A percentile compares a stretch with the other conserved stretches of the same genome.
phyloP scores from a whole-genome alignment of 1,140 invertebrate species.

The Nephila pilipes region DNA sequence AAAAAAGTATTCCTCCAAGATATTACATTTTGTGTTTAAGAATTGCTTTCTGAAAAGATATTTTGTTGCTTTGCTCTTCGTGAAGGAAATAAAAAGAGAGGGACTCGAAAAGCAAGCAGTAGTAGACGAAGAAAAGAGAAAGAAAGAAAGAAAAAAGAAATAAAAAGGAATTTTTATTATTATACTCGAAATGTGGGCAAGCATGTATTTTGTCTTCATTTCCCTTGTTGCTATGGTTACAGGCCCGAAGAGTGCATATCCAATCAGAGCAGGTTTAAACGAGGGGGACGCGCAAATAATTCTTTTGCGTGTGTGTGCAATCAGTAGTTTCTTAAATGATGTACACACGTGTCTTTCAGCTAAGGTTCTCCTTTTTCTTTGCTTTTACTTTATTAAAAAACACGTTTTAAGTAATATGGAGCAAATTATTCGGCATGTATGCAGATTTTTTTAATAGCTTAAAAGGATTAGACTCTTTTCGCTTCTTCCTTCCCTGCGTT shows the following conservation, averaged over 20 bases:
- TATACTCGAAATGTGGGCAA: slow-evolving; percentile 70
- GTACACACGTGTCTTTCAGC: neutral
- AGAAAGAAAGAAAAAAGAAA: neutral
- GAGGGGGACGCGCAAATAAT: slow-evolving; percentile 63
- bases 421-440: slow-evolving; percentile 18
- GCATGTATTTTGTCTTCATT: slow-evolving; percentile 75
- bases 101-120: slow-evolving; percentile 4
- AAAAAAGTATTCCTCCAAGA: slow-evolving; percentile 64
- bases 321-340: slow-evolving; percentile 38
- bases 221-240: slow-evolving; percentile 74
- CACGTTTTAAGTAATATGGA: slow-evolving; percentile 19
- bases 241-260: slow-evolving; percentile 71
- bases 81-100: neutral
- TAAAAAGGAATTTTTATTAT: slow-evolving; percentile 72
- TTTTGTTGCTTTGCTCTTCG: slow-evolving; percentile 68
- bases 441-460: neutral
- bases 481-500: neutral
- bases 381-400: neutral
- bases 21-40: slow-evolving; percentile 76
- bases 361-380: neutral
- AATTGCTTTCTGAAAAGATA: slow-evolving; percentile 75
- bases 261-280: slow-evolving; percentile 71
- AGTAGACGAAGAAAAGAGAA: slow-evolving; percentile 17
- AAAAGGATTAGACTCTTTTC: neutral
- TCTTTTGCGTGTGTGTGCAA: slow-evolving; percentile 45